Base-by-base conservation (phyloP, 2,888 invertebrate genomes). In the Drosophila longiperda region DNA sequence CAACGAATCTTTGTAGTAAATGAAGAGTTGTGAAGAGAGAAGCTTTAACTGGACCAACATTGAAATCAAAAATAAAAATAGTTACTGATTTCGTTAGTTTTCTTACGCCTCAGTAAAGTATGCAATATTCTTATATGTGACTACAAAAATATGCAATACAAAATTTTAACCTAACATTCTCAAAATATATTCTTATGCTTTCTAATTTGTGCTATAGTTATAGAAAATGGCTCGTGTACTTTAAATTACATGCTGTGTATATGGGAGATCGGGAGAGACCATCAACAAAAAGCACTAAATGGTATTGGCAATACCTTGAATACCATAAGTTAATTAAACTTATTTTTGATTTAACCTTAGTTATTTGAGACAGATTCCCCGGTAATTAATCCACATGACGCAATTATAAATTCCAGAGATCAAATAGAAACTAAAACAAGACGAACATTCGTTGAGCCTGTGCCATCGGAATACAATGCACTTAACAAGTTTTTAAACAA, bases 381-480 rank as follows among this genome's bases (percentile, higher is more conserved):
- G 20, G 6, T 1, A 45, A 23, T 23, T 45, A 15, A 45, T 23
- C 15, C 45, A 23, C 45, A 45, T n/a, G 15, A 20, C 3, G 20
- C 45, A 15, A 8, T 15, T 17, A 29, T 29, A 29, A 8, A 23
- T 23, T 23, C 15, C 8, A 9, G 15, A 45, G 2, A 23, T 23
- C 45, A 23, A 23, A 8, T 15, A 15, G 36, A 45, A 23, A 4
- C 45, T 17, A 38, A 17, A 8, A 17, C 17, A 11, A 11, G 5
- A n/a, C n/a, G 38, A 40, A n/a, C 4, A 40, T 40, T 40, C n/a
- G 9, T n/a, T 7, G 6, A n/a, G 17, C 1, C 7, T 58, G 17
- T 26, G 71, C 26, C 36, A 71, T 53, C 66, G 59, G 29, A 49
- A 59, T 59, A 48, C 52, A 15, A 8, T 3, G 8, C 20, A 29